Percentiles rank a stretch among this genome's conserved stretches.
phyloP scores from a whole-genome alignment of 2,888 invertebrate species.

The Smittia sp. region DNA sequence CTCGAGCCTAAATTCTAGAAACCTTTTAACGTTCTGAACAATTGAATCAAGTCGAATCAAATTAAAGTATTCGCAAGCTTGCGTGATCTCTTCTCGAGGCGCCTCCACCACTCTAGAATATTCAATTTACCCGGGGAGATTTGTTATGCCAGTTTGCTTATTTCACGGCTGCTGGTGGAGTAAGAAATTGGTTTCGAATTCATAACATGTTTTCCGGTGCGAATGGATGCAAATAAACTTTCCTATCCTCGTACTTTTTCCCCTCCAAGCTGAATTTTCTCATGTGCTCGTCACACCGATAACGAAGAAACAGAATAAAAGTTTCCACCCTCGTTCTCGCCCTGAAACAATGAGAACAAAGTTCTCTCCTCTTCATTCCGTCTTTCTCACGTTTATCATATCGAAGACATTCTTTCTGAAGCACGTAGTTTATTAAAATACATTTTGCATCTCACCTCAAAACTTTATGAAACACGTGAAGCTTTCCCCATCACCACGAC shows the following conservation, averaged over 20 bases:
- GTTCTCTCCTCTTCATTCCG: not conserved
- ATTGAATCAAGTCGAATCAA: too few species aligned
- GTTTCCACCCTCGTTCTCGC: not conserved
- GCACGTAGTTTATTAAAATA: slow-evolving; percentile 39
- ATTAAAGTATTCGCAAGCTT: too few species aligned
- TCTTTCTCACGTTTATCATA: slow-evolving; percentile 4
- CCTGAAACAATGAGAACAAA: slow-evolving; percentile 8
- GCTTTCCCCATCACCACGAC: not conserved
- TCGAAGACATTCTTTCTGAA: not conserved
- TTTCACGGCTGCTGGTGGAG: not conserved
- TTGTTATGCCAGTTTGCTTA: not conserved
- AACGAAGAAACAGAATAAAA: not conserved
- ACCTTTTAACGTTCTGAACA: too few species aligned
- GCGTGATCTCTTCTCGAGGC: too few species aligned
- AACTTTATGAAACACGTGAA: not conserved
- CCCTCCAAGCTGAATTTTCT: not conserved
- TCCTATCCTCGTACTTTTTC: not conserved
- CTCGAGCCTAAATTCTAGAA: too few species aligned
- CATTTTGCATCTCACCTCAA: slow-evolving; percentile 17
- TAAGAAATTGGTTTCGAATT: not conserved
- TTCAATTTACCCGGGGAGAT: slow-evolving; percentile 31
- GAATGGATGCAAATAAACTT: slow-evolving; percentile 9
- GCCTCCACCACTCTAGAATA: not conserved
- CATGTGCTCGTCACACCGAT: not conserved
- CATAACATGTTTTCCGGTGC: not conserved